Evolutionary conservation across 2,888 invertebrate genomes (phyloP).

Genomic region (Hipparchia sbordonii): DNA sequence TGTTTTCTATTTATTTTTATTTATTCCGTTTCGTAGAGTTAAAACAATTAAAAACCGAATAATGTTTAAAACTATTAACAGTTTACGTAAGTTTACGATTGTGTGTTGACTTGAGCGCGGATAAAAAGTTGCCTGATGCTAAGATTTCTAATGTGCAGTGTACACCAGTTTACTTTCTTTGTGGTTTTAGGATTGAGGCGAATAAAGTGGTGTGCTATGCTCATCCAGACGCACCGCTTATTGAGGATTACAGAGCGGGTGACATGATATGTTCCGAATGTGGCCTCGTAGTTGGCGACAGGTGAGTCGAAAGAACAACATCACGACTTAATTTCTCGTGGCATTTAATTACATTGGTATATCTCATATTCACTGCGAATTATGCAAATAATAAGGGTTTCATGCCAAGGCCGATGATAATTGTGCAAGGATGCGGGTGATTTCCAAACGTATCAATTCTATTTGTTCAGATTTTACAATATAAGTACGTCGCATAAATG

Average conservation of each 20-base stretch:
- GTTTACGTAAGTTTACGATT: slow-evolving; percentile 56
- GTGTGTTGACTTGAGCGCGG: slow-evolving; percentile 45
- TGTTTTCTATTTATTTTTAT: slow-evolving; percentile 72
- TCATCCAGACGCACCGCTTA: slow-evolving; percentile 97
- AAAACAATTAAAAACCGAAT: slow-evolving; percentile 49
- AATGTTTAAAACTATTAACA: slow-evolving; percentile 52
- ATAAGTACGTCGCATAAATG: slow-evolving; percentile 16
- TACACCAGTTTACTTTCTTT: slow-evolving; percentile 47
- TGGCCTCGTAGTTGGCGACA: slow-evolving; percentile 99
- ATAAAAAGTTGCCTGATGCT: slow-evolving; percentile 48
- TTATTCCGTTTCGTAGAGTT: slow-evolving; percentile 56
- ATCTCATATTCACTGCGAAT: slow-evolving; percentile 7
- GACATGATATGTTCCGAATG: slow-evolving; percentile 99
- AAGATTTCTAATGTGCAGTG: slow-evolving; percentile 64
- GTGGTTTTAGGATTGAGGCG: slow-evolving; percentile 84
- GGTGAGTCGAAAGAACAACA: slow-evolving; percentile 81
- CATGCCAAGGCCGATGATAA: slow-evolving; percentile 37
- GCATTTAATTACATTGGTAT: background rate
- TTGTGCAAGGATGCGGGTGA: slow-evolving; percentile 35
- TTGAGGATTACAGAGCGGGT: slow-evolving; percentile 99
- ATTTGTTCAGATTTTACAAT: slow-evolving; percentile 29
- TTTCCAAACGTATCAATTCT: slow-evolving; percentile 32
- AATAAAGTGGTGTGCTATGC: slow-evolving; percentile 95
- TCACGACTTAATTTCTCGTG: slow-evolving; percentile 11
- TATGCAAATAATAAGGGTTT: slow-evolving; percentile 31